Conservation (phyloP, 2,888 invertebrate genomes). For the Sarcophaga carnaria region DNA sequence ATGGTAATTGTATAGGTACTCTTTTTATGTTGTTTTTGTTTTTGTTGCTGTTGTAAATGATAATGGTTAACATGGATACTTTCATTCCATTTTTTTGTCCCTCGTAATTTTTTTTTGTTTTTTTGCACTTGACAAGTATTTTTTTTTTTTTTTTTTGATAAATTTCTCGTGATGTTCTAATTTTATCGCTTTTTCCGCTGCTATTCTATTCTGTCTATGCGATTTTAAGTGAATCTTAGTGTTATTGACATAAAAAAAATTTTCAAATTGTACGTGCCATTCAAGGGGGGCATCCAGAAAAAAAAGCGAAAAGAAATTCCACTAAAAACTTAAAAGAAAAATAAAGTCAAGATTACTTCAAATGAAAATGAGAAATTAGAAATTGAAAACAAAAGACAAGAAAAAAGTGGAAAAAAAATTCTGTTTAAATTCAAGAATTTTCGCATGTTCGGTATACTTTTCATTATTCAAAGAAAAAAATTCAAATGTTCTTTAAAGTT, state of each 20-base stretch:
- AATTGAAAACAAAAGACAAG: neutral
- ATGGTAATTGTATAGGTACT: neutral
- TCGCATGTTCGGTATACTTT: too few species aligned
- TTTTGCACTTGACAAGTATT: neutral
- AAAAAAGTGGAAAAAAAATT: neutral
- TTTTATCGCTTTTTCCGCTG: neutral
- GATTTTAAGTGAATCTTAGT: constrained; percentile 50
- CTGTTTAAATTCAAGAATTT: neutral
- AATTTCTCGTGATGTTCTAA: neutral
- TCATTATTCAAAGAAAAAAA: too few species aligned
- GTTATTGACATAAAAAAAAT: constrained; percentile 34
- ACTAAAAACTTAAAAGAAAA: neutral
- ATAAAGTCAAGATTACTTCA: neutral
- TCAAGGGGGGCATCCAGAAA: neutral
- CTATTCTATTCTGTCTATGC: constrained; percentile 7
- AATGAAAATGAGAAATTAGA: neutral
- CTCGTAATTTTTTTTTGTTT: neutral
- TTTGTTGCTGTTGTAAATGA: neutral
- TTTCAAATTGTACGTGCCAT: constrained; percentile 20
- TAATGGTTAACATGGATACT: neutral
- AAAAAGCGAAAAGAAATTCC: neutral
- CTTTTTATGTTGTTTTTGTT: neutral
- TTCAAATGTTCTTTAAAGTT: too few species aligned
- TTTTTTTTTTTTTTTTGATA: neutral
- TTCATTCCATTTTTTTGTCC: neutral